Base-by-base conservation (phyloP, 2,113 vertebrate species). In the Hippocampus zosterae region DNA sequence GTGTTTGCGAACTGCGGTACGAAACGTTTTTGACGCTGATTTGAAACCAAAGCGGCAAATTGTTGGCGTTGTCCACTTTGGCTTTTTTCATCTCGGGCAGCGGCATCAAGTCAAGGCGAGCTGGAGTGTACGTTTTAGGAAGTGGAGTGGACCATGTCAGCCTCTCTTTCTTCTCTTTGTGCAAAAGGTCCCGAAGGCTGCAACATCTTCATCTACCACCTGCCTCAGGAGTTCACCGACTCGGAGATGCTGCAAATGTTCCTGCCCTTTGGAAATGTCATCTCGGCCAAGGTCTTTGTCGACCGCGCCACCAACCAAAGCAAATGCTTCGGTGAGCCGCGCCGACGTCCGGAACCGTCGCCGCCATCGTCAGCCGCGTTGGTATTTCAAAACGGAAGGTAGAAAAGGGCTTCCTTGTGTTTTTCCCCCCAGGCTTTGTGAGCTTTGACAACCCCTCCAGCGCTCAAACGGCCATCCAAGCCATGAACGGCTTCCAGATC, bases 131-230 rank as follows among this genome's bases (percentile, higher is more conserved):
- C 19, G 48, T 7, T 52, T 19, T 8, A 7, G 44, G 3, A 3
- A 3, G 2, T 52, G 6, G 48, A 52, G 18, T 9, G 21, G 8
- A 21, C 21, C 1, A 18, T 50, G 9, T 63, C 1, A 44, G n/a
- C 21, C 1, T 65, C n/a, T 13, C 7, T 16, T 74, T 72, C 19
- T 41, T 70, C 46, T 72, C 23, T 79, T 65, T 71, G 29, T n/a
- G 41, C 57, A 0, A 89, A 89, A 98, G 96, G 96, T 84, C 96
- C 96, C 3, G 96, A 98, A 46, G 96, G 96, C 79, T 98, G 96
- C 81, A 98, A 98, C 92, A 97, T 98, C 91, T 98, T 98, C 91
- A 98, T 98, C 91, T 98, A 98, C 91, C 96, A 98, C 92, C 93
- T 98, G 93, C 96, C 96, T 61, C 96, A 98, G 90, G 96, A 98